Evolutionary conservation across 2,888 invertebrate genomes (phyloP).

Genomic region (Thecophora atra): DNA sequence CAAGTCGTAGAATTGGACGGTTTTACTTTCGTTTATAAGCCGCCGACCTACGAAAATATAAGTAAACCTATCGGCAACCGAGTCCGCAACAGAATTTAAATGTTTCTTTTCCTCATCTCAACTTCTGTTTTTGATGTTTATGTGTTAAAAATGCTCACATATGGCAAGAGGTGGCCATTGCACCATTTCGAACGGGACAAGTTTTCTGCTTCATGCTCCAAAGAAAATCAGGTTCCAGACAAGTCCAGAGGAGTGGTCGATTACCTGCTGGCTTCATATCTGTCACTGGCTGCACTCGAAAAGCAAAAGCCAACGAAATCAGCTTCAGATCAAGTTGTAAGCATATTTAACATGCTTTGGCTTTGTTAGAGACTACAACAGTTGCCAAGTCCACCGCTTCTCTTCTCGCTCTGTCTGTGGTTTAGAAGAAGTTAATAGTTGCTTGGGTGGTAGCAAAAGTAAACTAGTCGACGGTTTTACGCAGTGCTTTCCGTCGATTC

Average conservation of each 20-base stretch:
- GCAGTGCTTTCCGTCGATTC: background rate
- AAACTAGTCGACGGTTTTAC: conserved; percentile 10
- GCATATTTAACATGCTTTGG: conserved; percentile 14
- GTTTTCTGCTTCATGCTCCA: conserved; percentile 11
- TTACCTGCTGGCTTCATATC: background rate
- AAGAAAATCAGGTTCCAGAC: conserved; percentile 21
- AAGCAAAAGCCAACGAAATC: conserved; percentile 20
- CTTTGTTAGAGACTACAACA: background rate
- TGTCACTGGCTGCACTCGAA: conserved; percentile 14
- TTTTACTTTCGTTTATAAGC: no score
- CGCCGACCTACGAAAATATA: no score
- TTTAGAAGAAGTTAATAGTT: conserved; percentile 12
- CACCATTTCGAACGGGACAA: background rate
- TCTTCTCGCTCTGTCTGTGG: conserved; percentile 14
- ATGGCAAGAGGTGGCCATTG: no score
- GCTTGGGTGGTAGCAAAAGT: background rate
- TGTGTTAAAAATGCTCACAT: no score
- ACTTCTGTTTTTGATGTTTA: no score
- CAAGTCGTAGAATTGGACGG: no score
- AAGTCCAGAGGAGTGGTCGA: background rate
- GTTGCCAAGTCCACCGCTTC: conserved; percentile 7
- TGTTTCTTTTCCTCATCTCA: no score
- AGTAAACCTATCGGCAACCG: no score
- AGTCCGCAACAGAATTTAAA: no score
- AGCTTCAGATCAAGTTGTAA: conserved; percentile 7